Conservation (phyloP, 2,113 vertebrate genomes). For the Triplophysa dalaica region DNA sequence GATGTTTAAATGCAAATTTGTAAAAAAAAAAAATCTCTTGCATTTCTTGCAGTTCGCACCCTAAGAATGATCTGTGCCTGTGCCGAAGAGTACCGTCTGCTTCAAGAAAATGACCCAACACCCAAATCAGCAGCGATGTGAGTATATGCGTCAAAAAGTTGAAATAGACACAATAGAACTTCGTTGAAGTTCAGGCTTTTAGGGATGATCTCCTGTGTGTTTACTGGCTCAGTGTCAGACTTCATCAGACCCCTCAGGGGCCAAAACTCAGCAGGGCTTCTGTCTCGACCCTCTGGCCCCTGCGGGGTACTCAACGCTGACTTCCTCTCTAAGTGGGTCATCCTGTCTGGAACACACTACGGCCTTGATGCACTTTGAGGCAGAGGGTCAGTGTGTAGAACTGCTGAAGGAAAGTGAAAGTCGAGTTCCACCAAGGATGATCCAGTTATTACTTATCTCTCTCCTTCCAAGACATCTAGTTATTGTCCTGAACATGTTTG, state of each 20-base stretch:
- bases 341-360: conserved; percentile 59
- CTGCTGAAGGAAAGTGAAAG: conserved; percentile 5
- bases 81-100: conserved; percentile 82
- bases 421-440: background rate
- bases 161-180: background rate
- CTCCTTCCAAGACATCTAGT: background rate
- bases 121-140: conserved; percentile 77
- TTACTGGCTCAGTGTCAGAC: conserved; percentile 62
- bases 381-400: conserved; percentile 4
- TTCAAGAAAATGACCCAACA: conserved; percentile 63
- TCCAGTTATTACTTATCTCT: background rate
- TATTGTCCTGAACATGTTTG: background rate
- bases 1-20: too few relatives aligned
- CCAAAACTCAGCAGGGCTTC: conserved; percentile 60
- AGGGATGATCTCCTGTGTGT: conserved; percentile 38
- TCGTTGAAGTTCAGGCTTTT: conserved; percentile 44
- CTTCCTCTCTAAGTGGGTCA: conserved; percentile 63
- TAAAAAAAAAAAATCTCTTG: background rate
- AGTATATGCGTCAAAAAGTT: conserved; percentile 35
- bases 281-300: conserved; percentile 51
- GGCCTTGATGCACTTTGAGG: conserved; percentile 19
- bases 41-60: conserved; percentile 76
- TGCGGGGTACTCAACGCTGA: conserved; percentile 48
- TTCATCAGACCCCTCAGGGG: conserved; percentile 63
- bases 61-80: conserved; percentile 87